A percentile compares a stretch with the other conserved stretches of the same genome.
These are phyloP conservation scores for Hyles vespertilio DNA, from an alignment of 1,140 invertebrate genomes.

Conservation along the genomic window DNA sequence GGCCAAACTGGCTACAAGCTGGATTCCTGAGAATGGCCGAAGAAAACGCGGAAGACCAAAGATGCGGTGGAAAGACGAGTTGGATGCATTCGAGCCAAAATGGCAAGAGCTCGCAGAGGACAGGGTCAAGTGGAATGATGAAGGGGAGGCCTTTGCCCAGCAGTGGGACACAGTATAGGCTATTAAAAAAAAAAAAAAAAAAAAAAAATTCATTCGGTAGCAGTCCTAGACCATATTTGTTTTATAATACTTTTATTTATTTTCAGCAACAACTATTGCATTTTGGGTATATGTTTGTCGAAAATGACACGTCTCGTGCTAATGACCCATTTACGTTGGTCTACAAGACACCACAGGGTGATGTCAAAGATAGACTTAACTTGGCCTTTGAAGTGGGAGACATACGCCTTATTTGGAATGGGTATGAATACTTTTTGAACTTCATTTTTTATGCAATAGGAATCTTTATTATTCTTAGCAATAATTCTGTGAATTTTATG, in stretches of 20 bases:
- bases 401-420: constrained; percentile 55
- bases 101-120: too few relatives aligned
- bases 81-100: too few relatives aligned
- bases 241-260: constrained; percentile 3
- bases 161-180: too few relatives aligned
- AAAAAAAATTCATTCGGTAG: too few relatives aligned
- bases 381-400: constrained; percentile 58
- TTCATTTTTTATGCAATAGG: background rate
- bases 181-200: too few relatives aligned
- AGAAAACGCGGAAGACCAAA: too few relatives aligned
- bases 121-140: too few relatives aligned
- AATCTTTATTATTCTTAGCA: background rate
- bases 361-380: constrained; percentile 48
- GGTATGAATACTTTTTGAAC: constrained; percentile 31
- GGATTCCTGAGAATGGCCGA: too few relatives aligned
- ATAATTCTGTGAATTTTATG: too few relatives aligned
- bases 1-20: too few relatives aligned
- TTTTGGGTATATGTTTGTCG: constrained; percentile 55
- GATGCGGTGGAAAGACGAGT: too few relatives aligned
- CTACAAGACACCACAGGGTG: constrained; percentile 45
- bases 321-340: constrained; percentile 45
- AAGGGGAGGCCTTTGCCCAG: too few relatives aligned
- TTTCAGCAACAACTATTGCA: constrained; percentile 55
- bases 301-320: constrained; percentile 45
- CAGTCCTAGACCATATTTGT: background rate